Conservation (phyloP, 2,113 vertebrate species). For the Pogona vitticeps region DNA sequence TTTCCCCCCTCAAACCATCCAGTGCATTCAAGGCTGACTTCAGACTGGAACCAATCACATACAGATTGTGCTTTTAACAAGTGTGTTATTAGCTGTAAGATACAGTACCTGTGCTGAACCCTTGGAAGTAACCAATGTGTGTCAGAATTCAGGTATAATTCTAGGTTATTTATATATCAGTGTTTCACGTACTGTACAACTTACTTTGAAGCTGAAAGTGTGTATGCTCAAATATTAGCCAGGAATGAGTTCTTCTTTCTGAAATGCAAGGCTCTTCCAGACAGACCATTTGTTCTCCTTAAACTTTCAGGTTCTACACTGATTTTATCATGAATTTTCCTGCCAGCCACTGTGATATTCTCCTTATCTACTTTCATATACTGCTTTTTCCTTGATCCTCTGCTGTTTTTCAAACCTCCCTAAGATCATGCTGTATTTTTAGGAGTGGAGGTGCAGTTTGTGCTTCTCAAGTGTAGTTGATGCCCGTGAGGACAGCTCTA, state of each 20-base stretch:
- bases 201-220: neutral
- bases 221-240: neutral
- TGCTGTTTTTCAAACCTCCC: too few relatives aligned
- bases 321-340: too few relatives aligned
- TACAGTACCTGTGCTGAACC: neutral
- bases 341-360: too few relatives aligned
- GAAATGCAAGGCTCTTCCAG: neutral
- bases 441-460: too few relatives aligned
- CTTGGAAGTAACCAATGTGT: neutral
- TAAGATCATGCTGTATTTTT: too few relatives aligned
- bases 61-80: neutral
- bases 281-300: too few relatives aligned
- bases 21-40: neutral
- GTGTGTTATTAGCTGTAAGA: neutral
- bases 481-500: too few relatives aligned
- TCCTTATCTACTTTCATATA: too few relatives aligned
- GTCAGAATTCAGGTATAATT: neutral
- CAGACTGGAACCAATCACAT: neutral
- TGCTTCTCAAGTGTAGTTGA: too few relatives aligned
- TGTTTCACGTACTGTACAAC: too few relatives aligned
- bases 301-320: too few relatives aligned
- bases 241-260: conserved; percentile 25
- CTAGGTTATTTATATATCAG: neutral
- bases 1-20: neutral
- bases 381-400: too few relatives aligned